phyloP scores from a whole-genome alignment of 2,113 vertebrate species.

The Heterochromis multidens region DNA sequence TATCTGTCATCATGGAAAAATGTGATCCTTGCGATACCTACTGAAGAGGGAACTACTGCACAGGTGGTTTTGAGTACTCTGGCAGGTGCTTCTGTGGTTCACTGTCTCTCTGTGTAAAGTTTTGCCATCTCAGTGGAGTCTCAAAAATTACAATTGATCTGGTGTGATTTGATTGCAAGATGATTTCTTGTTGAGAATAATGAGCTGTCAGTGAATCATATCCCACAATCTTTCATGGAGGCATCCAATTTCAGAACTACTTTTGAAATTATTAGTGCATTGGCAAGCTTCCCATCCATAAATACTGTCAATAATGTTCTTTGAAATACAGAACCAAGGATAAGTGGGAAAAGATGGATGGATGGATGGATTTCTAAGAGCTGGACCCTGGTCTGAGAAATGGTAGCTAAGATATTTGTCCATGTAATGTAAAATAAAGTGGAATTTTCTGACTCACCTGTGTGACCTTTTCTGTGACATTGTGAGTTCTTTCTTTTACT shows the following conservation, averaged over 20 bases:
- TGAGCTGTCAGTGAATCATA: not conserved
- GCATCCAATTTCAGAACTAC: not conserved
- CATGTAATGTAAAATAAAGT: not conserved
- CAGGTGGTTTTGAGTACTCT: not conserved
- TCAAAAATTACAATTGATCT: not conserved
- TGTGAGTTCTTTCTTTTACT: constrained; percentile 98
- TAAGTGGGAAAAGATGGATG: not conserved
- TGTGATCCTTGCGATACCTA: not conserved
- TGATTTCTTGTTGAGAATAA: not conserved
- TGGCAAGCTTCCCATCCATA: not conserved
- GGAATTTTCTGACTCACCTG: constrained; percentile 80
- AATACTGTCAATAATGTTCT: not conserved
- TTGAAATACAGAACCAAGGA: not conserved
- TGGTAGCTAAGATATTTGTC: not conserved
- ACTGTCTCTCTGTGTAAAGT: not conserved
- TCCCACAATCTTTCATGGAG: not conserved
- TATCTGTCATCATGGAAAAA: not conserved
- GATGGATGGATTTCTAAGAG: not conserved
- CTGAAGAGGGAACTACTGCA: not conserved
- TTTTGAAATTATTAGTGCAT: not conserved
- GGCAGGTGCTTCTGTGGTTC: not conserved
- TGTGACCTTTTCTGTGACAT: constrained; percentile 98
- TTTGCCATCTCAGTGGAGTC: not conserved
- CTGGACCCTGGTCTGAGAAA: not conserved
- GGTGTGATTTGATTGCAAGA: not conserved